Evolutionary conservation across 2,113 vertebrate genomes (phyloP).

Genomic region (Desmodus rotundus): DNA sequence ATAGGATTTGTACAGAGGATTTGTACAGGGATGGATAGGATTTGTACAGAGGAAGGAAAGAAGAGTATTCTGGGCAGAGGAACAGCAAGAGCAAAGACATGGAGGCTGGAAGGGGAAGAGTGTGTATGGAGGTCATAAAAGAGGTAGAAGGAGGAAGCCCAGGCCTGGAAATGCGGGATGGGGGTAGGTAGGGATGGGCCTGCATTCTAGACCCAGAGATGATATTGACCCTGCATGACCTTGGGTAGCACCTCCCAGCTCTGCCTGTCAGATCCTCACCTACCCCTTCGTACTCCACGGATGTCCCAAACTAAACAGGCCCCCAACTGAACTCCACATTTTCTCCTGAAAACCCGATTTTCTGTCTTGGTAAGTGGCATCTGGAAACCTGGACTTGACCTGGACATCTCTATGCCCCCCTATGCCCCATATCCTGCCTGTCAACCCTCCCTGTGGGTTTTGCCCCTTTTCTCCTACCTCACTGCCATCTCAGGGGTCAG

Average conservation of each 20-base stretch:
- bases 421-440: rapidly evolving
- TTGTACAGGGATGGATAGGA: background rate
- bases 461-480: background rate
- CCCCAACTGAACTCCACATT: background rate
- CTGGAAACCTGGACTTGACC: background rate
- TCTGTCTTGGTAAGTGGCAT: background rate
- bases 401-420: background rate
- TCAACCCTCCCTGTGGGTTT: background rate
- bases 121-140: background rate
- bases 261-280: background rate
- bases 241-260: background rate
- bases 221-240: background rate
- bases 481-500: background rate
- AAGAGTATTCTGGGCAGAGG: background rate
- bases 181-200: background rate
- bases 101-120: background rate
- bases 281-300: background rate
- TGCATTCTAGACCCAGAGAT: background rate
- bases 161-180: background rate
- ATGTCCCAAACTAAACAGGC: background rate
- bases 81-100: background rate
- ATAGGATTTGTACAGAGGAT: background rate
- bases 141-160: background rate
- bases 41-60: background rate
- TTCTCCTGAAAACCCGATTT: background rate